phyloP scores from a whole-genome alignment of 2,888 invertebrate species.

The Dugesia japonica region DNA sequence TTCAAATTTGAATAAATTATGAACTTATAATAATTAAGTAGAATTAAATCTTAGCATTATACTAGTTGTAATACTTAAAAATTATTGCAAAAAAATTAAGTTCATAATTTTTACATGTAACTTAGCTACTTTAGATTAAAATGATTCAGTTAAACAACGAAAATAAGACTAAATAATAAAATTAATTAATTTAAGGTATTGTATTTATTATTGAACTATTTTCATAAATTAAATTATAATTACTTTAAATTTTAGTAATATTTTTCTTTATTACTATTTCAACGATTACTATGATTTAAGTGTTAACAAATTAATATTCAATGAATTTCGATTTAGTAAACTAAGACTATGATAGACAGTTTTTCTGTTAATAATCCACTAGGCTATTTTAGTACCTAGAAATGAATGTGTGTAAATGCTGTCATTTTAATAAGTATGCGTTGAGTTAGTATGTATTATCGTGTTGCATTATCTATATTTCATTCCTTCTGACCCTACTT shows the following conservation, averaged over 20 bases:
- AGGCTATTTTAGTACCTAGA: neutral
- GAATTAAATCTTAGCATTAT: too few species aligned
- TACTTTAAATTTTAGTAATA: neutral
- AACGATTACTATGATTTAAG: too few species aligned
- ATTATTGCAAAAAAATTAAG: neutral
- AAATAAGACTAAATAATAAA: neutral
- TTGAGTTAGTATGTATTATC: neutral
- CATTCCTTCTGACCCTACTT: constrained; percentile 1
- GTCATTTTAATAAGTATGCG: neutral
- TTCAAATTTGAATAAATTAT: too few species aligned
- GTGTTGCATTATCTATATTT: neutral
- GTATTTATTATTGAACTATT: neutral
- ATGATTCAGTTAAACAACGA: neutral
- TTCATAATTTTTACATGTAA: constrained; percentile 10
- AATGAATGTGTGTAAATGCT: neutral
- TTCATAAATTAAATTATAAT: neutral
- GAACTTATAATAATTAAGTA: too few species aligned
- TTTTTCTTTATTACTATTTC: neutral
- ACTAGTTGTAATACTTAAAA: too few species aligned
- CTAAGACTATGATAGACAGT: neutral
- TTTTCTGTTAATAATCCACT: neutral
- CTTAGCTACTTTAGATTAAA: constrained; percentile 20
- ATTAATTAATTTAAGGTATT: neutral
- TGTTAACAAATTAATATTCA: too few species aligned
- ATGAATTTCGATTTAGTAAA: neutral